Evolutionary conservation across 2,113 vertebrate genomes (phyloP), one percentile per base, ranked within the genome.

Genomic region (Stomatorhinus ivindoensis): DNA sequence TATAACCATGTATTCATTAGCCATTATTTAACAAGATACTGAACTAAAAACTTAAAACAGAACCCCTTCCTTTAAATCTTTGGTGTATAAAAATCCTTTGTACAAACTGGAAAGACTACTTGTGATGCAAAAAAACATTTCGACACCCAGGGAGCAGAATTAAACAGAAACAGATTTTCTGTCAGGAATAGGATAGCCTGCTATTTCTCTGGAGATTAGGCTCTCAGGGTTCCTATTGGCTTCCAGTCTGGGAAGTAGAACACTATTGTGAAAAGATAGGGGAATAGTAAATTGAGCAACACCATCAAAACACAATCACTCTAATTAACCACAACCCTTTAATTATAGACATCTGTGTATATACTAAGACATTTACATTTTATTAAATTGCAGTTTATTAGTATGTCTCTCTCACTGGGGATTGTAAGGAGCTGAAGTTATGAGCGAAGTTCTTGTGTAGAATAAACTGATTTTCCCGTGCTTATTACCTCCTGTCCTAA

Each of bases 101-200:
- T 48, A n/a, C 17, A 82, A 82, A 53, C 35, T 51, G 50, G 73
- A 27, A n/a, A 24, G 17, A 21, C 17, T 83, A 82, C 48, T 27
- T n/a, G 46, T 39, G 35, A 48, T 35, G 50, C 44, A 76, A 69
- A n/a, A 69, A 48, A 44, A 61, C 65, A 84, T 88, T 82, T 89
- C 73, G n/a, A 82, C 88, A 89, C 73, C 88, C 39, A 89, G 48
- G 50, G 69, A 89, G 31, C 31, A 82, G 73, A 89, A 89, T 89
- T 89, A 89, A 89, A 83, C 76, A 39, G 88, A 89, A 89, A 89
- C 88, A 89, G 88, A 89, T 89, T 82, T 80, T 83, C 73, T 82
- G 69, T 89, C 88, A 89, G 88, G 48, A 76, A 83, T 50, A 17
- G 88, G 73, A 89, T 82, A 83, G 88, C 31, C 73, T 88, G 2